These are phyloP conservation scores for Oxyura jamaicensis DNA, from an alignment of 2,113 vertebrate genomes.

Conservation along the genomic window DNA sequence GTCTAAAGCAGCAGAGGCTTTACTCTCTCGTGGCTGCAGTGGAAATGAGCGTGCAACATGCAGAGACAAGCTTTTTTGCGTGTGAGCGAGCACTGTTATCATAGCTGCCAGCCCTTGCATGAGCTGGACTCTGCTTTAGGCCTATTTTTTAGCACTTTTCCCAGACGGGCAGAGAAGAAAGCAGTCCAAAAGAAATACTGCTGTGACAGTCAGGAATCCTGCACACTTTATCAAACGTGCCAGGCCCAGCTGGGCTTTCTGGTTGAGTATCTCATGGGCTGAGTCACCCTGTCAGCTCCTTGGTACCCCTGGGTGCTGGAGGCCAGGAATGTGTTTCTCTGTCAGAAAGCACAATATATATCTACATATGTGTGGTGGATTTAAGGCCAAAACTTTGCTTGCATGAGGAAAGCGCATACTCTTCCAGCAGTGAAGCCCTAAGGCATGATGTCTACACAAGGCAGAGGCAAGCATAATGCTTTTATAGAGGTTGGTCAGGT, in stretches of 20 bases:
- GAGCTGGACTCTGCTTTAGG: background rate
- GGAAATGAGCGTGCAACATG: background rate
- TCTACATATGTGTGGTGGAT: background rate
- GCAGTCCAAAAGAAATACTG: background rate
- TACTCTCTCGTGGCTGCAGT: background rate
- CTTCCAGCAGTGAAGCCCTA: background rate
- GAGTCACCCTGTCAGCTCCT: background rate
- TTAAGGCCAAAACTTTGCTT: background rate
- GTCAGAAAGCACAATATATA: background rate
- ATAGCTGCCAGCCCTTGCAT: background rate
- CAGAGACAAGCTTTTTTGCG: background rate
- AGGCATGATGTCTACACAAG: background rate
- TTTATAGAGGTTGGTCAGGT: background rate
- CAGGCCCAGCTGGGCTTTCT: background rate
- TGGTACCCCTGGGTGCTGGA: background rate
- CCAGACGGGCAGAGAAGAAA: background rate
- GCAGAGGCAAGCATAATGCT: background rate
- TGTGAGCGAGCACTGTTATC: background rate
- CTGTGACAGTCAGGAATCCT: background rate
- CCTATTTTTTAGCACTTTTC: background rate
- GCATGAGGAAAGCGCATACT: background rate
- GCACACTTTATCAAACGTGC: background rate
- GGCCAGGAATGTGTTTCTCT: background rate
- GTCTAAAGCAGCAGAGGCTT: fast-evolving
- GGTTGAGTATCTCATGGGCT: background rate